phyloP scores from a whole-genome alignment of 2,797 vertebrate species.

The Mareca strepera region DNA sequence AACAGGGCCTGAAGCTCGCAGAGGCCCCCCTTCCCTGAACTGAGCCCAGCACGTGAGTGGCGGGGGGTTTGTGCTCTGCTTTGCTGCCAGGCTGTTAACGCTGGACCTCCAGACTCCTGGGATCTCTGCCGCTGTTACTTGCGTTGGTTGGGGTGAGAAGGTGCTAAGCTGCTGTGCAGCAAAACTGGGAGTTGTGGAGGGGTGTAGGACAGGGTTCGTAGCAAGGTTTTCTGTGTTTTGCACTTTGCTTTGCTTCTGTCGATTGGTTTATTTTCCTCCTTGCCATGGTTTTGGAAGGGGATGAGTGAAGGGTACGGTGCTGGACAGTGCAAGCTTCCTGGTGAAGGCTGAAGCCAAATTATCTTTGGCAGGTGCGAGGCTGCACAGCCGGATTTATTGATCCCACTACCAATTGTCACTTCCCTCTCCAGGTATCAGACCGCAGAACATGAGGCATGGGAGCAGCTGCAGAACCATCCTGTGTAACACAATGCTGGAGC shows the following conservation, averaged over 20 bases:
- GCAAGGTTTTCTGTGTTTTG: neutral
- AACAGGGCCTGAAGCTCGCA: accelerated
- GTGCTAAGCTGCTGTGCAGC: neutral
- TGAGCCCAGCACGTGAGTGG: neutral
- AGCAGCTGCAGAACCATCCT: neutral
- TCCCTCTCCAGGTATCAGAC: accelerated
- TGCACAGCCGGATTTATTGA: neutral
- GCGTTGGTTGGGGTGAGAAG: accelerated
- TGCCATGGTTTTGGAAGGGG: neutral
- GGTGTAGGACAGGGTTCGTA: neutral
- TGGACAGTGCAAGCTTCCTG: neutral
- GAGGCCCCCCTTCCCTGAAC: neutral
- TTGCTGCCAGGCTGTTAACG: neutral
- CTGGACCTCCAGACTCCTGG: accelerated
- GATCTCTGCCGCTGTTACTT: neutral
- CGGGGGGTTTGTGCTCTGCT: neutral
- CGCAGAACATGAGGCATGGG: neutral
- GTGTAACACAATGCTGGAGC: neutral
- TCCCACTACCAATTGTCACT: neutral
- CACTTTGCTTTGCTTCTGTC: neutral
- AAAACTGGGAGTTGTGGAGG: neutral
- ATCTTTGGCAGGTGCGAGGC: neutral
- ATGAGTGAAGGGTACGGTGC: accelerated
- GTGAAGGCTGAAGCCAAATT: neutral
- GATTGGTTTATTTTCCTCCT: neutral